Conservation (phyloP, 2,113 vertebrate genomes). For the Calidris pugnax region DNA sequence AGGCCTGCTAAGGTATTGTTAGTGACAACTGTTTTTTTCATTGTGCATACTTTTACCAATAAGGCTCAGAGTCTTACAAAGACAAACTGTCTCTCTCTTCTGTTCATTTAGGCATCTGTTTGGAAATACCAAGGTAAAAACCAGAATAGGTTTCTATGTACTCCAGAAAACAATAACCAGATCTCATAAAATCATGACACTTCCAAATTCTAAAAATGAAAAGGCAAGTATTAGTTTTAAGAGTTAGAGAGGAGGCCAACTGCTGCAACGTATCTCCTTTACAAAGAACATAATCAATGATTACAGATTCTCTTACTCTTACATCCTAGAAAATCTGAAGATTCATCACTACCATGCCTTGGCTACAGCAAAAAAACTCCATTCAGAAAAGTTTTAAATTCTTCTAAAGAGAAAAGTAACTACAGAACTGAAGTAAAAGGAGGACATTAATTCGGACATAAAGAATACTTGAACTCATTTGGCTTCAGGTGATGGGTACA, state of each 20-base stretch:
- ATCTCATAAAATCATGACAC: not conserved
- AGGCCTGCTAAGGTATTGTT: not conserved
- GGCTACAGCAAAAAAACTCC: not conserved
- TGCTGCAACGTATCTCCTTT: not conserved
- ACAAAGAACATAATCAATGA: not conserved
- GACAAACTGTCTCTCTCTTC: not conserved
- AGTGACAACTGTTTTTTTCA: not conserved
- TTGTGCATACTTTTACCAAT: not conserved
- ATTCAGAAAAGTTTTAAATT: not conserved
- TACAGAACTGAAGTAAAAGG: not conserved
- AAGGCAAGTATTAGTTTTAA: not conserved
- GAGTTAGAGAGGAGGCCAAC: not conserved
- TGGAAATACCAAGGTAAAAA: not conserved
- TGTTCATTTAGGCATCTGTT: not conserved
- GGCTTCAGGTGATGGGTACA: not conserved
- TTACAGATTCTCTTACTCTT: not conserved
- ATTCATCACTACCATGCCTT: not conserved
- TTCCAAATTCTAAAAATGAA: not conserved
- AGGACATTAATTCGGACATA: not conserved
- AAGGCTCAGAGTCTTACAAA: not conserved
- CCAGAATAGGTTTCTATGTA: not conserved
- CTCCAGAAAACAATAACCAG: not conserved
- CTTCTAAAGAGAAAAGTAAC: not conserved
- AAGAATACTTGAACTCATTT: not conserved
- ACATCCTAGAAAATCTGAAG: not conserved